phyloP scores from a whole-genome alignment of 1,140 invertebrate genomes.

The Drosophila subobscura region DNA sequence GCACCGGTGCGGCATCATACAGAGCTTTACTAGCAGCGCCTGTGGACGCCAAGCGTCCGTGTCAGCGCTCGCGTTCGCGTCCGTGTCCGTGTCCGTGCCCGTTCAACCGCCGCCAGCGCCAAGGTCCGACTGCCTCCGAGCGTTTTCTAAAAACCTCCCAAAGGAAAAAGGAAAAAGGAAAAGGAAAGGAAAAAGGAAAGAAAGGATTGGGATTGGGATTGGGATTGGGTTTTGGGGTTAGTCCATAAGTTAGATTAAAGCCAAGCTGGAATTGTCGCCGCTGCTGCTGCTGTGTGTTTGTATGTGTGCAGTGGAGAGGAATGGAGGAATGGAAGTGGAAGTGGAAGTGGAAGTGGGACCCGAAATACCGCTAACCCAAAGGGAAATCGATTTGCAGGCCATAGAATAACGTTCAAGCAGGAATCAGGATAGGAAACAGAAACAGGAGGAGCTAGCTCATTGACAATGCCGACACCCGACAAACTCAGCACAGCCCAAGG shows the following conservation, averaged over 20 bases:
- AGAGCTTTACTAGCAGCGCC: slow-evolving; percentile 82
- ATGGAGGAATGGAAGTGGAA: background rate
- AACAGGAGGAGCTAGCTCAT: too few relatives aligned
- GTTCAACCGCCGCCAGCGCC: slow-evolving; percentile 15
- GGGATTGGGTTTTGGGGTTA: slow-evolving; percentile 24
- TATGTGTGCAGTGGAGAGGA: slow-evolving; percentile 1
- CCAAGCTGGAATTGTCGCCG: slow-evolving; percentile 70
- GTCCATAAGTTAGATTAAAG: slow-evolving; percentile 55
- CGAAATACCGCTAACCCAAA: too few relatives aligned
- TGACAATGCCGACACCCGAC: too few relatives aligned
- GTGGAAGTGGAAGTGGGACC: background rate
- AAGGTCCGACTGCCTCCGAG: slow-evolving; percentile 39
- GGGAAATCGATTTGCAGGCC: too few relatives aligned
- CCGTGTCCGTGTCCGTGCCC: slow-evolving; percentile 36
- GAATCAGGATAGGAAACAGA: too few relatives aligned
- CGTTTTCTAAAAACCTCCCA: slow-evolving; percentile 58
- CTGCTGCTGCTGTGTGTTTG: slow-evolving; percentile 12
- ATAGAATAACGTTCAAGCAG: too few relatives aligned
- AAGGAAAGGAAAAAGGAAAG: background rate
- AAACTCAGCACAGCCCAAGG: too few relatives aligned
- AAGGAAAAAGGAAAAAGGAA: slow-evolving; percentile 8
- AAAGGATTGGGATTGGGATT: background rate
- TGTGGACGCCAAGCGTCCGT: slow-evolving; percentile 64
- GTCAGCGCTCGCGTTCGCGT: slow-evolving; percentile 7
- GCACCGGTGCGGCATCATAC: slow-evolving; percentile 81